Evolutionary conservation across 1,140 invertebrate species (phyloP).

Genomic region (Acarapis woodi): DNA sequence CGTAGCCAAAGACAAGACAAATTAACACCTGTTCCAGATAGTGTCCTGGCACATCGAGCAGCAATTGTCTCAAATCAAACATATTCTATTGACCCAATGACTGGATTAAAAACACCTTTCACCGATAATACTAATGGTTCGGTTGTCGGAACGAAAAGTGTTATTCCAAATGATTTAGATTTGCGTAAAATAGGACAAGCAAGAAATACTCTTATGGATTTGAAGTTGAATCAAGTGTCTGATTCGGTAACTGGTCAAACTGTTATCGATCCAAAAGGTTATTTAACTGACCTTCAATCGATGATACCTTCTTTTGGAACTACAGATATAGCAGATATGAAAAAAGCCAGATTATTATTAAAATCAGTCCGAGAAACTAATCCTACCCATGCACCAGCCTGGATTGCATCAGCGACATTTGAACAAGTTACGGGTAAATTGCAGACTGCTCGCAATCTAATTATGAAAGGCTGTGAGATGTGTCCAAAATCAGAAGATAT

Average conservation of each 20-base stretch:
- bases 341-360: slow-evolving; percentile 78
- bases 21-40: slow-evolving; percentile 89
- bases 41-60: slow-evolving; percentile 55
- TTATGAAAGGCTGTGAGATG: slow-evolving; percentile 70
- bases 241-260: slow-evolving; percentile 97
- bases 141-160: slow-evolving; percentile 11
- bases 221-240: slow-evolving; percentile 88
- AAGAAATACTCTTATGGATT: slow-evolving; percentile 96
- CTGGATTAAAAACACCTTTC: slow-evolving; percentile 13
- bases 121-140: too few species aligned
- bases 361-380: slow-evolving; percentile 96
- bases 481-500: slow-evolving; percentile 91
- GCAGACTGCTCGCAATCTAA: slow-evolving; percentile 79
- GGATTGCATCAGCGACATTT: slow-evolving; percentile 92
- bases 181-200: slow-evolving; percentile 96
- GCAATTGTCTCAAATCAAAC: slow-evolving; percentile 40
- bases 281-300: slow-evolving; percentile 87
- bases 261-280: slow-evolving; percentile 96
- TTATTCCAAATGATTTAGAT: slow-evolving; percentile 54
- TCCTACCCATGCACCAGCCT: slow-evolving; percentile 93
- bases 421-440: slow-evolving; percentile 98
- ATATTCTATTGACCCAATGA: slow-evolving; percentile 40
- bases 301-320: slow-evolving; percentile 94
- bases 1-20: slow-evolving; percentile 78
- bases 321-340: slow-evolving; percentile 93